Evolutionary conservation across 2,888 invertebrate species (phyloP).

Genomic region (Agapetus fuscipes): DNA sequence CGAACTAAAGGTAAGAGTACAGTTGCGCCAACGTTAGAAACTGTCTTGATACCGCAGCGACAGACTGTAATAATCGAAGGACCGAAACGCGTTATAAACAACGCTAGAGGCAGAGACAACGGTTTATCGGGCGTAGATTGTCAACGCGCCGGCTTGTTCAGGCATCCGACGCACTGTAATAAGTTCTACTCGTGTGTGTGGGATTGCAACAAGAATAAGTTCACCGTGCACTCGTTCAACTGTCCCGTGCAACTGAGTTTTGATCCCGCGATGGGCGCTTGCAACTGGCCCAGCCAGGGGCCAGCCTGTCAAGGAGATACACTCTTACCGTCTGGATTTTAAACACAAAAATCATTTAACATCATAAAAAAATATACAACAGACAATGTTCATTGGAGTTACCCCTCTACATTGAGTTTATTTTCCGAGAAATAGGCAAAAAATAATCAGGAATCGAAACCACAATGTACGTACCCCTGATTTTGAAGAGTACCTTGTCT

Average conservation of each 20-base stretch:
- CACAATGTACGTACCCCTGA: too few species aligned
- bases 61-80: slow-evolving; percentile 28
- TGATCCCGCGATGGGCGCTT: slow-evolving; percentile 64
- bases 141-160: slow-evolving; percentile 50
- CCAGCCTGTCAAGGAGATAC: slow-evolving; percentile 67
- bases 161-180: slow-evolving; percentile 69
- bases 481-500: too few species aligned
- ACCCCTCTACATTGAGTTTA: too few species aligned
- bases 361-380: too few species aligned
- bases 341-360: slow-evolving; percentile 20
- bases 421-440: too few species aligned
- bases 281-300: slow-evolving; percentile 75
- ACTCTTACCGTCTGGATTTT: slow-evolving; percentile 46
- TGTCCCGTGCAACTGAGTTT: slow-evolving; percentile 72
- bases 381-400: too few species aligned
- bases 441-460: too few species aligned
- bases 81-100: slow-evolving; percentile 37
- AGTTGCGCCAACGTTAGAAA: slow-evolving; percentile 14
- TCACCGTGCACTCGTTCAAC: slow-evolving; percentile 65
- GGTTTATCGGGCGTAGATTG: slow-evolving; percentile 53
- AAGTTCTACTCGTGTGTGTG: slow-evolving; percentile 76
- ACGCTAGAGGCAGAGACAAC: slow-evolving; percentile 48
- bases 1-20: slow-evolving; percentile 11
- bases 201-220: slow-evolving; percentile 67
- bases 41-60: slow-evolving; percentile 12